Evolutionary conservation across 2,113 vertebrate genomes (phyloP), one percentile per base, ranked within the genome.

Genomic region (Microtus pennsylvanicus): DNA sequence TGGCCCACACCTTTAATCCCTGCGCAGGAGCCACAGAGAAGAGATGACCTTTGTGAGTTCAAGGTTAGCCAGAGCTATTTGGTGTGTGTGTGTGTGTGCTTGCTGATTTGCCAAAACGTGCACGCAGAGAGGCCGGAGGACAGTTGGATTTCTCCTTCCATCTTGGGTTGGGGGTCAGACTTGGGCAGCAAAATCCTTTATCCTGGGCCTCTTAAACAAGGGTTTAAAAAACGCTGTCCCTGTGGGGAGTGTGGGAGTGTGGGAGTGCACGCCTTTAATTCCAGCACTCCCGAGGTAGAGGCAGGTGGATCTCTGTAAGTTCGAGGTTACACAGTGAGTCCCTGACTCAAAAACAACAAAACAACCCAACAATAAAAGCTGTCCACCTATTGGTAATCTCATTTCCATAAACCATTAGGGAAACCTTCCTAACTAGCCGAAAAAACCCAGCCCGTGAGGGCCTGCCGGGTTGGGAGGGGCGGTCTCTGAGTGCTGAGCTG

Each of bases 381-480:
- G 19, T 74, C 42, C 14, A 21, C 74, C 42, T 67, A 24, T 1
- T 3, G 2, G 0, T 26, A 61, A 89, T 28, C 16, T 4, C 21
- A 69, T 75, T 76, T 81, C 47, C 47, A 80, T 35, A 16, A 96
- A 96, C 58, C 55, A 69, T 42, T 52, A 67, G 63, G 72, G 42
- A 75, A 52, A 82, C 47, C 9, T 19, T 75, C 16, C 30, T 10
- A 58, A 63, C 58, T 91, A 38, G 72, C 88, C 38, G 26, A 30
- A 8, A 28, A 33, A 21, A 38, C 33, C n/a, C 33, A 70, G n/a
- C 14, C 3, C n/a, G 7, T 16, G 42, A 45, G 61, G 47, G 24
- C 7, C 42, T 65, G 42, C 10, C 10, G 16, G 19, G 42, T 28
- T 11, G 1, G 45, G 14, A 21, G 58, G 6, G 58, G 6, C 19